Conservation (phyloP, 2,888 invertebrate genomes). For the Lithophane socia region DNA sequence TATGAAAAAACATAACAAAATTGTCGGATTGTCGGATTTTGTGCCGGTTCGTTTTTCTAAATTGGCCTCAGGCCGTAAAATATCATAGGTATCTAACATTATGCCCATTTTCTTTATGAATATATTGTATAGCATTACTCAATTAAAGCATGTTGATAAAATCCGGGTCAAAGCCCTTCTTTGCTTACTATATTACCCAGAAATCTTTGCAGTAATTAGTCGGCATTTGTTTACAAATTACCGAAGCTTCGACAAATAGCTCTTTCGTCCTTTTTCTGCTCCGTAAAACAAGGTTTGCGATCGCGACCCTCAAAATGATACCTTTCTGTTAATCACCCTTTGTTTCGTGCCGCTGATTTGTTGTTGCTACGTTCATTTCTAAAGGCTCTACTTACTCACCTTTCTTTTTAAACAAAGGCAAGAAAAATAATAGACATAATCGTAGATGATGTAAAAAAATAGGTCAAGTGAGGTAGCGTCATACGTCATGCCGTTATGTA, state of each 20-base stretch:
- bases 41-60: too few species aligned
- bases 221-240: slow-evolving; percentile 62
- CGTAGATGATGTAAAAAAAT: slow-evolving; percentile 14
- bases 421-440: slow-evolving; percentile 10
- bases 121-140: neutral
- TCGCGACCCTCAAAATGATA: slow-evolving; percentile 59
- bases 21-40: too few species aligned
- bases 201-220: slow-evolving; percentile 50
- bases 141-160: neutral
- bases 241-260: slow-evolving; percentile 55
- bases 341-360: slow-evolving; percentile 63
- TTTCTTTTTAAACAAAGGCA: slow-evolving; percentile 30
- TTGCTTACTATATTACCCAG: slow-evolving; percentile 19
- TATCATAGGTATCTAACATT: neutral
- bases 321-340: slow-evolving; percentile 61
- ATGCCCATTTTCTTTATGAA: neutral
- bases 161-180: slow-evolving; percentile 9
- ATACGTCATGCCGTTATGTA: slow-evolving; percentile 32
- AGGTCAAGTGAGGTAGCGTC: slow-evolving; percentile 5
- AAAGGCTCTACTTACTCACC: slow-evolving; percentile 36
- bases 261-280: slow-evolving; percentile 60
- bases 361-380: slow-evolving; percentile 54
- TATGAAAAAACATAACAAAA: too few species aligned
- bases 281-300: slow-evolving; percentile 56
- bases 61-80: neutral